Evolutionary conservation across 2,797 vertebrate genomes (phyloP).

Genomic region (Catharus ustulatus): DNA sequence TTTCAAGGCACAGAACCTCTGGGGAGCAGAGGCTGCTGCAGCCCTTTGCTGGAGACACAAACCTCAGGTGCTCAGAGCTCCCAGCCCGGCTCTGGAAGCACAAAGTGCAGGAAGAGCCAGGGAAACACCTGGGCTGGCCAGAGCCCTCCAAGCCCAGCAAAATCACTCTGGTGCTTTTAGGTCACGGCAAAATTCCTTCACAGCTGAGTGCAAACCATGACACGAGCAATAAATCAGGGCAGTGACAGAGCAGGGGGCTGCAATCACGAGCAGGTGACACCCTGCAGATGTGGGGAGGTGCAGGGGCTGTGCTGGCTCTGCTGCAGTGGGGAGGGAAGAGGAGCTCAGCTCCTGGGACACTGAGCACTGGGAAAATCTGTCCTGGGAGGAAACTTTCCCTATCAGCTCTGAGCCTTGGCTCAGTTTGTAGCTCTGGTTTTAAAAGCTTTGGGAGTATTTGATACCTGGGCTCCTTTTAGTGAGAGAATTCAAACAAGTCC

Average conservation of each 20-base stretch:
- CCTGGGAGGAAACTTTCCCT: not conserved
- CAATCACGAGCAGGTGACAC: not conserved
- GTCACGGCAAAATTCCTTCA: slow-evolving; percentile 12
- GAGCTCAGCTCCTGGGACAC: not conserved
- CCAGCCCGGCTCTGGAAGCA: not conserved
- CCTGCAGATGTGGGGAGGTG: not conserved
- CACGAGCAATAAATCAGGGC: slow-evolving; percentile 17
- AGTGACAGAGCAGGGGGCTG: not conserved
- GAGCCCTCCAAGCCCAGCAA: not conserved
- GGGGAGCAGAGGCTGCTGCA: not conserved
- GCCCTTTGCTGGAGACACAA: not conserved
- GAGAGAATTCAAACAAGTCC: not conserved
- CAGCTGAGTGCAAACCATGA: slow-evolving; percentile 41
- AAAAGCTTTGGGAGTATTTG: not conserved
- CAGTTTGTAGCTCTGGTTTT: not conserved
- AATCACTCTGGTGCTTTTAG: not conserved
- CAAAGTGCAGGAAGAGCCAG: not conserved
- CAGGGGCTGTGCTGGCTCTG: not conserved
- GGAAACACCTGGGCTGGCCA: not conserved
- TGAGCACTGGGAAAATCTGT: not conserved
- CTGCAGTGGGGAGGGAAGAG: not conserved
- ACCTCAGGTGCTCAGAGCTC: not conserved
- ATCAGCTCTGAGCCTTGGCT: slow-evolving; percentile 2
- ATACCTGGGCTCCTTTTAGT: not conserved
- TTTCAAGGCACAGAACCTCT: slow-evolving; percentile 1